Base-by-base conservation (phyloP, 2,797 vertebrate genomes). In the Anguilla anguilla region DNA sequence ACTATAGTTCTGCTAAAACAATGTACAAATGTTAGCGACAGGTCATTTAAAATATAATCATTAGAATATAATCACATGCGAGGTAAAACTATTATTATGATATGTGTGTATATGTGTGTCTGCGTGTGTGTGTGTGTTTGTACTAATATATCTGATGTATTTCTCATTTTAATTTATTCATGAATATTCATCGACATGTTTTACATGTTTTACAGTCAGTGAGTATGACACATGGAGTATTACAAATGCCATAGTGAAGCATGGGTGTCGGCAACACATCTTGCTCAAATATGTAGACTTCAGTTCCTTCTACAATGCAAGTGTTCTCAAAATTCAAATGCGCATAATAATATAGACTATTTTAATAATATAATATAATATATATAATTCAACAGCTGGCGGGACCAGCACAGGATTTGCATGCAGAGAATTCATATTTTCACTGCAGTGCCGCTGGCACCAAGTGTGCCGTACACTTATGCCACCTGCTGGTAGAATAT, bases 401-500 rank as follows among this genome's bases (percentile, higher is more conserved):
- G 25, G 46, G 49, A 49, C 4, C 46, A 25, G 28, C 2, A 35
- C 28, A 28, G 3, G 15, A 19, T 77, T 43, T 77, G 35, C 74
- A 43, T 43, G 31, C 13, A 74, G 69, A 74, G 35, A 43, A 77
- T 39, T 35, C 35, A 17, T 39, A 22, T 49, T 19, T 28, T 46
- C 81, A n/a, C 81, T n/a, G 46, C 81, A n/a, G 19, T 79, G 11
- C 17, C 43, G 39, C 74, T 82, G 39, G 49, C 1, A 43, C 81
- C 7, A 11, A 3, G 25, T 51, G 6, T 43, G 5, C 13, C n/a
- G 81, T 10, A 53, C 22, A 2, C 4, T 25, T 25, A 22, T 83
- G 81, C 81, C 81, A 83, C 43, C 81, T 51, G 46, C 81, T 83
- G 81, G 43, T 53, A n/a, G 19, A 83, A 83, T 7, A n/a, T 83